Conservation (phyloP, 1,140 invertebrate genomes). For the Tetramorium alpestre region DNA sequence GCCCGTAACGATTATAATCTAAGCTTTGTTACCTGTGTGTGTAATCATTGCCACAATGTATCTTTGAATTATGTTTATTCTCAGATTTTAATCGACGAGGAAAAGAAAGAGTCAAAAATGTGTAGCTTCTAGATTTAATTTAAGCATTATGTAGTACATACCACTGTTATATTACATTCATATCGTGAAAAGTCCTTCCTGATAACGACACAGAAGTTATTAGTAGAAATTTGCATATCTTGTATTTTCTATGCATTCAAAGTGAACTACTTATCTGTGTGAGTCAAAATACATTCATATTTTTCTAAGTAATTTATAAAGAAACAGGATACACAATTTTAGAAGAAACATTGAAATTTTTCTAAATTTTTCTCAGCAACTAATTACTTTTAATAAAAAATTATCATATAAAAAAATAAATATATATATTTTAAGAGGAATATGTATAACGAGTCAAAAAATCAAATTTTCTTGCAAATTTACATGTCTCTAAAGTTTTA, state of each 20-base stretch:
- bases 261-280: slow-evolving; percentile 12
- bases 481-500: too few species aligned
- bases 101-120: slow-evolving; percentile 36
- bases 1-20: slow-evolving; percentile 41
- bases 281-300: not conserved
- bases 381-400: not conserved
- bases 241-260: not conserved
- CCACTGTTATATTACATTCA: not conserved
- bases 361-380: not conserved
- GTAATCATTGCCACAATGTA: slow-evolving; percentile 44
- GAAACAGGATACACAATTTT: not conserved
- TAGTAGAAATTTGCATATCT: slow-evolving; percentile 44
- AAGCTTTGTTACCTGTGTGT: slow-evolving; percentile 29
- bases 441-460: too few species aligned
- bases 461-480: too few species aligned
- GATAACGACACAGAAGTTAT: slow-evolving; percentile 18
- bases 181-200: not conserved
- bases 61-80: slow-evolving; percentile 53
- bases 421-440: not conserved
- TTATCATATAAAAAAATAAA: not conserved
- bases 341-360: not conserved
- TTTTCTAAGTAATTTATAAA: not conserved
- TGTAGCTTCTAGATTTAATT: slow-evolving; percentile 14
- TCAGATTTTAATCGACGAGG: slow-evolving; percentile 34
- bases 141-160: slow-evolving; percentile 10